phyloP scores from a whole-genome alignment of 2,888 invertebrate species.

The Sminthurinus aureus region DNA sequence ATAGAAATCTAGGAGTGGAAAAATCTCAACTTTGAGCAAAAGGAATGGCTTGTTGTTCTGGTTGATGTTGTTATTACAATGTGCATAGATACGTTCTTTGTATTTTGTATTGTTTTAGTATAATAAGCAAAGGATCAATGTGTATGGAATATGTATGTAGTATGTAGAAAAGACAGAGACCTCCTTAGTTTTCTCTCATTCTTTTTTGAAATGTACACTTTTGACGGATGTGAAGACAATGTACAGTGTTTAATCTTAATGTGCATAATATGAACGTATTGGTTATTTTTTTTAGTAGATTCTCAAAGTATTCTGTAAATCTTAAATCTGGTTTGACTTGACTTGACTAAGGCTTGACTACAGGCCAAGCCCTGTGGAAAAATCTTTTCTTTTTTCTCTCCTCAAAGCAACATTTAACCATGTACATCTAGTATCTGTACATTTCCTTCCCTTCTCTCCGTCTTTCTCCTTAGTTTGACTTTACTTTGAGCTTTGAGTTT shows the following conservation, averaged over 20 bases:
- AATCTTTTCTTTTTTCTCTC: neutral
- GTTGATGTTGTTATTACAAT: no score
- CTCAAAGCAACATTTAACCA: neutral
- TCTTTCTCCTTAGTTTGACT: neutral
- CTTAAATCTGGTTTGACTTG: neutral
- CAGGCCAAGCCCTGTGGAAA: neutral
- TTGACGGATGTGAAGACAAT: slow-evolving; percentile 2
- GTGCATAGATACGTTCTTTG: no score
- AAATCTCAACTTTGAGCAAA: no score
- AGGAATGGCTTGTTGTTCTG: no score
- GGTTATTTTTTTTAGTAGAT: neutral
- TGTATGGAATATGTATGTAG: no score
- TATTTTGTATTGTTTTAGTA: no score
- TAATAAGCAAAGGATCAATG: no score
- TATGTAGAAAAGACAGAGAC: neutral
- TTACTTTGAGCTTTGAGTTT: slow-evolving; percentile 15
- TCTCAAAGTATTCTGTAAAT: neutral
- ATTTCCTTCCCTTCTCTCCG: neutral
- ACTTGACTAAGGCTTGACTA: no score
- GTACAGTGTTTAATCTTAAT: slow-evolving; percentile 6
- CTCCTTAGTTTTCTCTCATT: neutral
- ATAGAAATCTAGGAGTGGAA: no score
- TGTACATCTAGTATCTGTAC: neutral
- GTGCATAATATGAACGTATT: neutral
- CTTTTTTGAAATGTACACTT: neutral